Evolutionary conservation across 2,113 vertebrate species (phyloP).

Genomic region (Formicarius rufipectus): DNA sequence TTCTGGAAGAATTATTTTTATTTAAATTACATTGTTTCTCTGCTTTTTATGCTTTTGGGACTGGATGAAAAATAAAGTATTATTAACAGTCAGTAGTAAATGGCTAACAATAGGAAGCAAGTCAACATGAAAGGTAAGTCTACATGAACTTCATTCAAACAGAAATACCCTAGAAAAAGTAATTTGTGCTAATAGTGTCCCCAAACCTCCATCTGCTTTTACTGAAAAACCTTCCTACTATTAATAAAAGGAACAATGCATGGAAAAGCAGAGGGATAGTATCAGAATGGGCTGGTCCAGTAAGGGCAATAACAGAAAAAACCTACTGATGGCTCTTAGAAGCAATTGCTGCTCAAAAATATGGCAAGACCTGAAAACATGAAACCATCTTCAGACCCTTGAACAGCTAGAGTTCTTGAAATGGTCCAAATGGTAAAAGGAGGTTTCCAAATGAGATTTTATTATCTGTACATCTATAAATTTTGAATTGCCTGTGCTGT

Average conservation of each 20-base stretch:
- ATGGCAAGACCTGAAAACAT: neutral
- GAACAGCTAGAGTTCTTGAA: neutral
- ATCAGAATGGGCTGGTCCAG: neutral
- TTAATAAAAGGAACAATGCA: neutral
- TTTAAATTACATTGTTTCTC: neutral
- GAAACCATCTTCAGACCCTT: neutral
- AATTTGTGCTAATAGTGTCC: neutral
- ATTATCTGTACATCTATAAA: neutral
- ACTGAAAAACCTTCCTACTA: neutral
- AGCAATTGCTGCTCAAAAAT: neutral
- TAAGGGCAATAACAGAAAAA: neutral
- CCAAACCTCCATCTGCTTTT: neutral
- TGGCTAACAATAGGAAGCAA: neutral
- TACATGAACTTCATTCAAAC: neutral
- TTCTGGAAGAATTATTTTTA: neutral
- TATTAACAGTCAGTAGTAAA: neutral
- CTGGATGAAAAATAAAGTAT: neutral
- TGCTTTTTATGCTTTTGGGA: neutral
- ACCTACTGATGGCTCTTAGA: neutral
- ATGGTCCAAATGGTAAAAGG: neutral
- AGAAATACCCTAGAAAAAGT: neutral
- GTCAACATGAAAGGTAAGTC: neutral
- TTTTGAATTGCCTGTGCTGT: neutral
- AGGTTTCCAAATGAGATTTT: neutral
- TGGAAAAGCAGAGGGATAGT: neutral